phyloP scores from a whole-genome alignment of 2,888 invertebrate genomes.

The Dasysyrphus tricinctus region DNA sequence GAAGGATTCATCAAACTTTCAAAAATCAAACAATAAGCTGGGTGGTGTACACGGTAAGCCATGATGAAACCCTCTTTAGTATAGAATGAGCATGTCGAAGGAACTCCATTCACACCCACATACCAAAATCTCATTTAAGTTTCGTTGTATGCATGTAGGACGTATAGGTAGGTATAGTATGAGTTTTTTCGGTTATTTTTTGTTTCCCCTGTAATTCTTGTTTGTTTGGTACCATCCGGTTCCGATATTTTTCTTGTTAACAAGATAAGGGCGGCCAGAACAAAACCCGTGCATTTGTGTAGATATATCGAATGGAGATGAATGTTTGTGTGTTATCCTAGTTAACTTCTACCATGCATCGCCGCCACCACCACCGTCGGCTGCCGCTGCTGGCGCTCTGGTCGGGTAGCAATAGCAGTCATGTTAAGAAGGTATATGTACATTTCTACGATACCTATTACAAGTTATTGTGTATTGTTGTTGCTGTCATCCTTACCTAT shows the following conservation, averaged over 20 bases:
- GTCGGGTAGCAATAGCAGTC: constrained; percentile 46
- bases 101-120: not conserved
- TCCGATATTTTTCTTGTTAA: constrained; percentile 59
- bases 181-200: not conserved
- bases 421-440: constrained; percentile 37
- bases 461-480: constrained; percentile 71
- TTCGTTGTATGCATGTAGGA: constrained; percentile 20
- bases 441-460: constrained; percentile 42
- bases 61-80: not conserved
- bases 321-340: constrained; percentile 27
- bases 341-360: too few relatives aligned
- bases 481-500: constrained; percentile 77
- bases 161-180: not conserved
- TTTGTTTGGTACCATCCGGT: constrained; percentile 44
- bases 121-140: constrained; percentile 28
- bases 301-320: not conserved
- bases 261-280: constrained; percentile 60
- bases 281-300: constrained; percentile 19
- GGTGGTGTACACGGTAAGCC: constrained; percentile 25
- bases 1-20: constrained; percentile 75
- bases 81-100: not conserved
- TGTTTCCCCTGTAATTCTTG: constrained; percentile 11
- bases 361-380: not conserved
- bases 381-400: not conserved
- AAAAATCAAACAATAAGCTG: constrained; percentile 68